Conservation (phyloP, 2,797 vertebrate genomes). For the Alcedo quadribrachys region DNA sequence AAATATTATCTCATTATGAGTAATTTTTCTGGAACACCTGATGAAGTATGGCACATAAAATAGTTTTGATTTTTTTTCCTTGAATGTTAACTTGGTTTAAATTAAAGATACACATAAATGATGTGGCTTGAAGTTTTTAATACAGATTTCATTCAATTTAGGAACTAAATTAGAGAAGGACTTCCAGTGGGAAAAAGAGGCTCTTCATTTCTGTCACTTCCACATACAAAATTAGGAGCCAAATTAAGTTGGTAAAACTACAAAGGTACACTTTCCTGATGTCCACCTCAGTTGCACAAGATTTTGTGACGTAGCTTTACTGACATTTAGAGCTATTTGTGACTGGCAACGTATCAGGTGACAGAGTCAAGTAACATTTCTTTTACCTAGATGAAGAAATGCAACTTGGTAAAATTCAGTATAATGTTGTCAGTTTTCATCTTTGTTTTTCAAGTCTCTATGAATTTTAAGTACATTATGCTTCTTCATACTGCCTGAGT, state of each 20-base stretch:
- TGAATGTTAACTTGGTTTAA: neutral
- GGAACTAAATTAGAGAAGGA: neutral
- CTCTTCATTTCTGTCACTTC: neutral
- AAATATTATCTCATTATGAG: neutral
- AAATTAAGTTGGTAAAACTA: neutral
- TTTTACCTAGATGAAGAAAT: neutral
- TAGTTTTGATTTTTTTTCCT: neutral
- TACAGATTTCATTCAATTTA: neutral
- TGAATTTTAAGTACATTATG: neutral
- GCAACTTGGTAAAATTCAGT: neutral
- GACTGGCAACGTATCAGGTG: neutral
- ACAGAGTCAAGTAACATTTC: neutral
- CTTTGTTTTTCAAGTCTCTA: neutral
- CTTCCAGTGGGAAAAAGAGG: neutral
- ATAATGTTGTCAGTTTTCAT: neutral
- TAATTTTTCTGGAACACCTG: neutral
- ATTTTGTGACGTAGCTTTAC: neutral
- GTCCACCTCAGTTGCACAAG: neutral
- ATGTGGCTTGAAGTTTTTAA: neutral
- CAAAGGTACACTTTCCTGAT: neutral
- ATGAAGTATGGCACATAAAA: neutral
- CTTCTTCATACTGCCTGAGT: neutral
- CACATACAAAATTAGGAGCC: neutral
- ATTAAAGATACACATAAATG: neutral
- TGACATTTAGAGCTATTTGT: neutral